Base-by-base conservation (phyloP, 2,113 vertebrate species). In the Alectura lathami region DNA sequence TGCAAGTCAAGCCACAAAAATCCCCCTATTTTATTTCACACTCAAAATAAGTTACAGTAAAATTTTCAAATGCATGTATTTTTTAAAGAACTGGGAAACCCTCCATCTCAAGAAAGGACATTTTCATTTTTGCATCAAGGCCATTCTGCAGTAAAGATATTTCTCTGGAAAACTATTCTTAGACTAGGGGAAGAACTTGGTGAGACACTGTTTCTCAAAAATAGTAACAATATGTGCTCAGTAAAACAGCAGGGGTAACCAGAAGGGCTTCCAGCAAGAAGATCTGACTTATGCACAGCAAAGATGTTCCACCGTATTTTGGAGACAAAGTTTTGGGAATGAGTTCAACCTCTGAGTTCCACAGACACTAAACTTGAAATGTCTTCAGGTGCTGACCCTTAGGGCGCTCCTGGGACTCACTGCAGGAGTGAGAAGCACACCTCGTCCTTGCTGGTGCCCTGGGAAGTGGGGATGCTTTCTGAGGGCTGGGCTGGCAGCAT, bases 1-100 rank as follows among this genome's bases (percentile, higher is more conserved):
- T 88, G 67, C 56, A 75, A 96, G 17, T 86, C 18, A 74, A 94
- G 74, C 93, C 94, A 86, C 91, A 96, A 95, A 91, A 94, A 94
- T 83, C 8, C 21, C 22, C 50, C n/a, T 57, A 56, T 67, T 92
- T 91, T 76, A 66, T 86, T 89, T 93, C 56, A 83, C 43, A 80
- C 56, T 68, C 32, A 54, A 23, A 91, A 53, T 40, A 79, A 94
- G 20, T 88, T 88, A 57, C 45, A 79, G 26, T 79, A 57, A 88
- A 88, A 57, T 80, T 77, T 42, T 83, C 91, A 80, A 86, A 93
- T 40, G n/a, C 6, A 6, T n/a, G 10, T 27, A 30, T 36, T 88
- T 86, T 91, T 78, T 27, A 59, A 56, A 23, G 83, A 82, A 51
- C 30, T 86, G 88, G 62, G 77, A 90, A 84, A 47, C 3, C 4